Base-by-base conservation (phyloP, 2,888 invertebrate genomes). In the Sclerodermus sp. region DNA sequence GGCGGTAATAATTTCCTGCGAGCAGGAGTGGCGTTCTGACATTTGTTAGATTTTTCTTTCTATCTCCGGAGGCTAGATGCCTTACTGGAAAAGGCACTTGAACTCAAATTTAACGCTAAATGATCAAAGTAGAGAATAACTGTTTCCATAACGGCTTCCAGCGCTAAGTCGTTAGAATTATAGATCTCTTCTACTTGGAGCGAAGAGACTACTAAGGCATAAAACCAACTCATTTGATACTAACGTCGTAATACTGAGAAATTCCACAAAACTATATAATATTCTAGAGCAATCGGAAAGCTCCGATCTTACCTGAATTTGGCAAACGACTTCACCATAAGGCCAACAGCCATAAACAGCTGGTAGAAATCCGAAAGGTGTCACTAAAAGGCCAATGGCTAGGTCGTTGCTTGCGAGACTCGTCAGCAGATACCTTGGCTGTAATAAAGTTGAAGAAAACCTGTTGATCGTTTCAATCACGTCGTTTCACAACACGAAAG, bases 261-360 rank as follows among this genome's bases (percentile, higher is more conserved):
- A n/a, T n/a, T n/a, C n/a, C n/a, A n/a, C n/a, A n/a, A n/a, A n/a
- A n/a, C n/a, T n/a, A n/a, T n/a, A n/a, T n/a, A n/a, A n/a, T n/a
- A n/a, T n/a, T n/a, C n/a, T n/a, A n/a, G n/a, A n/a, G n/a, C n/a
- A n/a, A n/a, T n/a, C n/a, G n/a, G n/a, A n/a, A n/a, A n/a, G n/a
- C n/a, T 23, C 8, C 4, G 23, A 8, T 23, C 8, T 23, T 23
- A 23, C 92, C 89, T 93, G 93, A 76, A 93, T 91, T 80, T 92
- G 92, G 79, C 93, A 93, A 78, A 91, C 88, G 71, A 91, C 87
- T 80, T 92, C 91, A 47, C 92, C 91, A 80, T 91, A 93, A 31
- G 93, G 93, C 92, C 93, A 93, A 77, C 93, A 93, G 78, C 89
- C 89, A 73, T 91, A 87, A 59, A 93, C 81, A 34, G 92, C 90